Conservation (phyloP, 2,888 invertebrate genomes). For the Dynastes grantii region DNA sequence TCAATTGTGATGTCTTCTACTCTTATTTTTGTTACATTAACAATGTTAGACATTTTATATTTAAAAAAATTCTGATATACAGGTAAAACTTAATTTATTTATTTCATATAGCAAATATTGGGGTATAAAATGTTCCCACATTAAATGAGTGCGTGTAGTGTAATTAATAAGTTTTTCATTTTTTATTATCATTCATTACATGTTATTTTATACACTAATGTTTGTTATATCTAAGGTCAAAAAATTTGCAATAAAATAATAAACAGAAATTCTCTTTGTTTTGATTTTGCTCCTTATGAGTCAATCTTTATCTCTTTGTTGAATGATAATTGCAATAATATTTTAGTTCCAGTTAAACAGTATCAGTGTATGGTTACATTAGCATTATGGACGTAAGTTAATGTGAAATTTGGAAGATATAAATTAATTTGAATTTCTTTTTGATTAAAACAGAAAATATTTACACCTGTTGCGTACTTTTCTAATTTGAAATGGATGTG, state of each 20-base stretch:
- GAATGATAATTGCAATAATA: slow-evolving; percentile 29
- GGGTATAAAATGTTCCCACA: slow-evolving; percentile 59
- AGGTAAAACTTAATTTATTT: slow-evolving; percentile 59
- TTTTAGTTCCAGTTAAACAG: not conserved
- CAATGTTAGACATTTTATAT: slow-evolving; percentile 52
- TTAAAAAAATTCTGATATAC: slow-evolving; percentile 56
- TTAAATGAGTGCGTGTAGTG: slow-evolving; percentile 51
- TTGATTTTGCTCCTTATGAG: slow-evolving; percentile 12
- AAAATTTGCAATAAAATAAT: slow-evolving; percentile 50
- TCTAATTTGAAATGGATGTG: slow-evolving; percentile 33
- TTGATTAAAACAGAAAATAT: slow-evolving; percentile 29
- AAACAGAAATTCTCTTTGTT: slow-evolving; percentile 38
- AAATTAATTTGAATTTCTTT: slow-evolving; percentile 1
- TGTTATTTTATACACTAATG: slow-evolving; percentile 64
- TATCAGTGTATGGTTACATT: slow-evolving; percentile 1
- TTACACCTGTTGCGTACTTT: slow-evolving; percentile 34
- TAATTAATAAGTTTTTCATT: slow-evolving; percentile 52
- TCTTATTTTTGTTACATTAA: slow-evolving; percentile 50
- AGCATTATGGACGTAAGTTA: slow-evolving; percentile 39
- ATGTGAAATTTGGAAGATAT: not conserved
- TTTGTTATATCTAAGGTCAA: slow-evolving; percentile 61
- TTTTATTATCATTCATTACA: slow-evolving; percentile 55
- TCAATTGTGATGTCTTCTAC: slow-evolving; percentile 51
- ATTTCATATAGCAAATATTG: slow-evolving; percentile 63
- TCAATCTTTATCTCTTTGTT: slow-evolving; percentile 45